Evolutionary conservation across 2,113 vertebrate genomes (phyloP).

Genomic region (Anarrhichthys ocellatus): DNA sequence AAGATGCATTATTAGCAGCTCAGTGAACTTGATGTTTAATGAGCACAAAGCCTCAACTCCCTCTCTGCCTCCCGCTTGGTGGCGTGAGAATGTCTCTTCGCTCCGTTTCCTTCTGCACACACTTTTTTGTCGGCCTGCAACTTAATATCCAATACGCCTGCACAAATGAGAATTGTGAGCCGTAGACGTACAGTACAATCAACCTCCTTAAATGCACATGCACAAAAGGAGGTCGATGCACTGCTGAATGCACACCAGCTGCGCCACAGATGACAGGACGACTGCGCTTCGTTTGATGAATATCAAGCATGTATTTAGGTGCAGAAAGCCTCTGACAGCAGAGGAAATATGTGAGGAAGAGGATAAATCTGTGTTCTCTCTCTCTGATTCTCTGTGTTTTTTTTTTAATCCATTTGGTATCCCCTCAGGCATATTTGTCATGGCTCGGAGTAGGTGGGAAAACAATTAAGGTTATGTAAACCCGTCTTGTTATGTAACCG

Average conservation of each 20-base stretch:
- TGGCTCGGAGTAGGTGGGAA: neutral
- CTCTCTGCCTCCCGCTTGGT: neutral
- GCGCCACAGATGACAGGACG: constrained; percentile 40
- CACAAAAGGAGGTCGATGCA: neutral
- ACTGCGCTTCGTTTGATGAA: constrained; percentile 44
- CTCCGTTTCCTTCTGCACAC: neutral
- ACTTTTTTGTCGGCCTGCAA: neutral
- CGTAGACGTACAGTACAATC: neutral
- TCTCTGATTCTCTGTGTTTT: constrained; percentile 42
- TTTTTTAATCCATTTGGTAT: constrained; percentile 18
- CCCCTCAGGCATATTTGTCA: neutral
- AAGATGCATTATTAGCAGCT: constrained; percentile 4
- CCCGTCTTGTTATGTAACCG: neutral
- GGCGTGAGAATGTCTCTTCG: neutral
- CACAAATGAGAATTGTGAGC: neutral
- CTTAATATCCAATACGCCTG: neutral
- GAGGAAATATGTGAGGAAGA: neutral
- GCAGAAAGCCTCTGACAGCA: constrained; percentile 20
- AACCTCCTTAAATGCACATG: constrained; percentile 15
- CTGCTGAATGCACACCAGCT: constrained; percentile 21
- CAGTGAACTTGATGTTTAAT: constrained; percentile 4
- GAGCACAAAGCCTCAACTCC: neutral
- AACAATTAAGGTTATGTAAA: neutral
- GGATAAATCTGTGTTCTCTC: constrained; percentile 1
- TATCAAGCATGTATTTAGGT: constrained; percentile 33